Conservation (phyloP, 2,888 invertebrate genomes). For the Hyalella azteca region DNA sequence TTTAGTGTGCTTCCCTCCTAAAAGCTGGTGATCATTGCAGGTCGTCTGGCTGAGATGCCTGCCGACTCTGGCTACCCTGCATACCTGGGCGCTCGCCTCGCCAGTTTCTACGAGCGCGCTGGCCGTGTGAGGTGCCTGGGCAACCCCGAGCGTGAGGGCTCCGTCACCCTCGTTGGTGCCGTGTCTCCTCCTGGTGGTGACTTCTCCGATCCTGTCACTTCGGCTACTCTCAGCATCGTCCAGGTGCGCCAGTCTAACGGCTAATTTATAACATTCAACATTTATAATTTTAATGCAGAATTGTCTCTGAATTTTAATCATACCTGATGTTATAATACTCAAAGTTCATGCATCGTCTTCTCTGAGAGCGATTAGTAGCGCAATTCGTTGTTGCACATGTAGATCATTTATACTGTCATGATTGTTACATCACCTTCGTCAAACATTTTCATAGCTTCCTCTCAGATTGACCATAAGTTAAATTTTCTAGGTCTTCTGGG, state of each 20-base stretch:
- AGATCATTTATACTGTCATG: too few relatives aligned
- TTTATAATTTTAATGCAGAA: too few relatives aligned
- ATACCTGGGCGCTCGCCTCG: constrained; percentile 95
- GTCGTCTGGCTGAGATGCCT: constrained; percentile 99
- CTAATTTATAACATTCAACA: too few relatives aligned
- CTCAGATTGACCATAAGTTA: too few relatives aligned
- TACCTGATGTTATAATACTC: too few relatives aligned
- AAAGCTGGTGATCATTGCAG: constrained; percentile 68
- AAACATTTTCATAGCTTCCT: too few relatives aligned
- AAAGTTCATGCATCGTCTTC: too few relatives aligned
- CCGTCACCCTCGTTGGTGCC: constrained; percentile 99
- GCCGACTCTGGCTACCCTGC: constrained; percentile 98
- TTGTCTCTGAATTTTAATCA: too few relatives aligned
- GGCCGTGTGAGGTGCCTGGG: constrained; percentile 96
- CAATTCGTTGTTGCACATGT: too few relatives aligned
- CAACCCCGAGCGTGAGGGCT: constrained; percentile 97
- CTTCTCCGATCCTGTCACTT: constrained; percentile 99
- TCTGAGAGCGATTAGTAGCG: too few relatives aligned
- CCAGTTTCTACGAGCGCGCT: constrained; percentile 99
- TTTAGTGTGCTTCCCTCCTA: background rate
- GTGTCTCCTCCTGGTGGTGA: constrained; percentile 99
- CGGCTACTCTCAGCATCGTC: constrained; percentile 97
- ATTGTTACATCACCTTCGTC: too few relatives aligned
- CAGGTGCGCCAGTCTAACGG: constrained; percentile 66
- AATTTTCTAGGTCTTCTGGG: constrained; percentile 92